A percentile compares a stretch with the other conserved stretches of the same genome.
Evolutionary conservation across 1,140 invertebrate species (phyloP).

Genomic region (Sminthurides bifidus): DNA sequence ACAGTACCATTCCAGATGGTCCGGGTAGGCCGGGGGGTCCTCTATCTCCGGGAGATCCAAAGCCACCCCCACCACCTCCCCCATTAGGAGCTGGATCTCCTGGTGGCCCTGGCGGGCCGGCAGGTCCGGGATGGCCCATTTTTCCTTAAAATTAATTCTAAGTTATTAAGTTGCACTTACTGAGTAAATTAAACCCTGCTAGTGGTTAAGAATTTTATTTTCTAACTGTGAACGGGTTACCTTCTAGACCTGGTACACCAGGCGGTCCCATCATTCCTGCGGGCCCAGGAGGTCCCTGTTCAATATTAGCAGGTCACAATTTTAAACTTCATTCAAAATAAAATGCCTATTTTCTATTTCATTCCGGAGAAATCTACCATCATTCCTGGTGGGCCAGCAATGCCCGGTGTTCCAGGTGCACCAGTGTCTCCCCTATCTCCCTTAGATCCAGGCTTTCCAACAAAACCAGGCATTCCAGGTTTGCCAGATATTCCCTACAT

Average conservation of each 20-base stretch:
- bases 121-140: conserved; percentile 37
- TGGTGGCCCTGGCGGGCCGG: conserved; percentile 38
- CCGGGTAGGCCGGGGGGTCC: conserved; percentile 36
- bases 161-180: conserved; percentile 33
- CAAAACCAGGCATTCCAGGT: conserved; percentile 32
- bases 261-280: conserved; percentile 27
- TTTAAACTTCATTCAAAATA: not conserved
- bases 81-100: conserved; percentile 33
- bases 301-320: not conserved
- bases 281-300: conserved; percentile 31
- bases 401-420: conserved; percentile 36
- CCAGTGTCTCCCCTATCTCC: conserved; percentile 42
- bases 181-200: too few relatives aligned
- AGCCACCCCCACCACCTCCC: conserved; percentile 29
- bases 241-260: conserved; percentile 32
- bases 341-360: conserved; percentile 6
- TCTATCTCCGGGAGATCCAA: conserved; percentile 37
- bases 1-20: conserved; percentile 30
- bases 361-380: conserved; percentile 19
- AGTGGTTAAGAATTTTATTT: too few relatives aligned
- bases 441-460: conserved; percentile 36
- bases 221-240: conserved; percentile 11
- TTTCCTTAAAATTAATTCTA: conserved; percentile 31
- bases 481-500: conserved; percentile 29
- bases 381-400: conserved; percentile 34